phyloP scores from a whole-genome alignment of 2,888 invertebrate genomes.

The Cryptus armator region DNA sequence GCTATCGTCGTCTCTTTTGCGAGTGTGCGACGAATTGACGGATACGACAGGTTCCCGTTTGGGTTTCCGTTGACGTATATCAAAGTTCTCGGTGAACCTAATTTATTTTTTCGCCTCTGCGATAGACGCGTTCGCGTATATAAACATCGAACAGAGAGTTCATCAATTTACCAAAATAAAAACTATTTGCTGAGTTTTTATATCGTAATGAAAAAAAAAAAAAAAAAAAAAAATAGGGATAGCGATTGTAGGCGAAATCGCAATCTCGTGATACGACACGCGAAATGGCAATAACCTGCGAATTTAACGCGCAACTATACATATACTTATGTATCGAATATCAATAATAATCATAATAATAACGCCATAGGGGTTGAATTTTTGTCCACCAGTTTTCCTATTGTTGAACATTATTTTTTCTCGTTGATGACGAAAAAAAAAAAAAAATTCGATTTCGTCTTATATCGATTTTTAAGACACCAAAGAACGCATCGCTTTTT shows the following conservation, averaged over 20 bases:
- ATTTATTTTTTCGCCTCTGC: neutral
- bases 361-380: no score
- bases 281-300: conserved; percentile 47
- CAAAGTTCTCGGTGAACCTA: neutral
- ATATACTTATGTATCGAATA: neutral
- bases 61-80: neutral
- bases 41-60: conserved; percentile 20
- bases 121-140: neutral
- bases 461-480: no score
- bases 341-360: neutral
- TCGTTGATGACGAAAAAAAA: no score
- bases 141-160: neutral
- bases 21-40: conserved; percentile 70
- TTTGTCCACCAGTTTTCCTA: no score
- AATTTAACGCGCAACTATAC: neutral
- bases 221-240: neutral
- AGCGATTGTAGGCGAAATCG: neutral
- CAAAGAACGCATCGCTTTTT: no score
- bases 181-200: conserved; percentile 9
- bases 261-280: neutral
- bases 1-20: conserved; percentile 68
- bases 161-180: conserved; percentile 17
- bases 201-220: conserved; percentile 27
- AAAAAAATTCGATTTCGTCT: no score
- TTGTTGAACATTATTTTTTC: no score